Conservation (phyloP, 2,113 vertebrate genomes). For the Poicephalus gulielmi region DNA sequence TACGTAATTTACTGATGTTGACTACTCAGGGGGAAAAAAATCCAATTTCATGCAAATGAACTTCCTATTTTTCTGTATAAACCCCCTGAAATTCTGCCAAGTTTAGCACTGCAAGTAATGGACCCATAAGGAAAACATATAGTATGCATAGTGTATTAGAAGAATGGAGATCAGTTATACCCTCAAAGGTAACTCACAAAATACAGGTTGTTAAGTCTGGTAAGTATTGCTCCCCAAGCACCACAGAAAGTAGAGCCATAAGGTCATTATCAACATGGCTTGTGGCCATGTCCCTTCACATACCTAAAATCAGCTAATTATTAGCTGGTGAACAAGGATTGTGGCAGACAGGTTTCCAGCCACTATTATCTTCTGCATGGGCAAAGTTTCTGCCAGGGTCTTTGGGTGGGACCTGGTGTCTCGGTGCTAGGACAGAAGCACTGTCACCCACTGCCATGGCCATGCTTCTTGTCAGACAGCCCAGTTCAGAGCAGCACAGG, state of each 20-base stretch:
- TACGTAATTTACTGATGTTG: background rate
- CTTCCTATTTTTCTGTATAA: background rate
- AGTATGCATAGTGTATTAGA: background rate
- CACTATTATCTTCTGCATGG: background rate
- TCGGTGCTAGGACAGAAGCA: background rate
- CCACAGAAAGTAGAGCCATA: background rate
- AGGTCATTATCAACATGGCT: background rate
- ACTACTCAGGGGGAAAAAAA: background rate
- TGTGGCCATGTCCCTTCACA: background rate
- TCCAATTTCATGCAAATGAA: background rate
- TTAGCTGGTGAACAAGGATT: background rate
- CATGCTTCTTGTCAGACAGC: rapidly evolving
- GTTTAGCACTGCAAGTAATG: background rate
- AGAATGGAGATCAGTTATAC: background rate
- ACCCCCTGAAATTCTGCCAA: background rate
- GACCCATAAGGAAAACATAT: background rate
- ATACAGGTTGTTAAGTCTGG: background rate
- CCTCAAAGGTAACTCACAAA: background rate
- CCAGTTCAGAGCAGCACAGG: background rate
- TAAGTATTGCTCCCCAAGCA: background rate
- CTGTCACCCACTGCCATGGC: rapidly evolving
- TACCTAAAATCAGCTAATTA: background rate
- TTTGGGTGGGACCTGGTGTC: background rate
- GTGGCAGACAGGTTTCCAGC: background rate
- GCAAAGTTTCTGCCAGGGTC: background rate